phyloP scores from a whole-genome alignment of 2,797 vertebrate genomes.

The Neosalanx taihuensis region DNA sequence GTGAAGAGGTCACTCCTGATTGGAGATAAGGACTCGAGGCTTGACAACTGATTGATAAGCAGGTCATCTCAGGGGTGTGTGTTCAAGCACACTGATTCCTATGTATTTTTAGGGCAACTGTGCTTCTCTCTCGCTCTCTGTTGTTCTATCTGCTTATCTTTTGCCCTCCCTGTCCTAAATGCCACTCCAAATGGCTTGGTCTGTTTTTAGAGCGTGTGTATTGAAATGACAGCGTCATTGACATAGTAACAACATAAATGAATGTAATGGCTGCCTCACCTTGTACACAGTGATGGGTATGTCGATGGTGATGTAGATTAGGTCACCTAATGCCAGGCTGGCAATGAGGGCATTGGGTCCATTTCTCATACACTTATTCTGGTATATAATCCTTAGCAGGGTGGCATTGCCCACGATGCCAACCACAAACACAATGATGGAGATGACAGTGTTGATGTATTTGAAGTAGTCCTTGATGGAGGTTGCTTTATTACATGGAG shows the following conservation, averaged over 20 bases:
- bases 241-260: neutral
- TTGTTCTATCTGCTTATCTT: neutral
- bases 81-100: slow-evolving; percentile 44
- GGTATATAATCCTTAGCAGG: slow-evolving; percentile 95
- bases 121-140: slow-evolving; percentile 2
- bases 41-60: slow-evolving; percentile 51
- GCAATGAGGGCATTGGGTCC: slow-evolving; percentile 96
- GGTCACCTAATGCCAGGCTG: slow-evolving; percentile 94
- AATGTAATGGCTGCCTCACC: slow-evolving; percentile 73
- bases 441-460: slow-evolving; percentile 92
- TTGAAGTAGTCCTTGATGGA: slow-evolving; percentile 81
- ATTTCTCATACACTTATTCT: slow-evolving; percentile 99
- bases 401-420: slow-evolving; percentile 95
- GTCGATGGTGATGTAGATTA: slow-evolving; percentile 92
- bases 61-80: slow-evolving; percentile 48
- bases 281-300: slow-evolving; percentile 94
- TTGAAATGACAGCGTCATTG: slow-evolving; percentile 32
- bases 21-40: slow-evolving; percentile 44
- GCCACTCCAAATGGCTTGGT: slow-evolving; percentile 26
- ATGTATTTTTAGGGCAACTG: slow-evolving; percentile 66
- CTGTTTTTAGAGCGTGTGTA: slow-evolving; percentile 28
- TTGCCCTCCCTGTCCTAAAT: slow-evolving; percentile 43
- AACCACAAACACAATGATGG: slow-evolving; percentile 89
- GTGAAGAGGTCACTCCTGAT: slow-evolving; percentile 7
- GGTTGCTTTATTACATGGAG: slow-evolving; percentile 67